Conservation (phyloP, 2,113 vertebrate species). For the Glaucidium brasilianum region DNA sequence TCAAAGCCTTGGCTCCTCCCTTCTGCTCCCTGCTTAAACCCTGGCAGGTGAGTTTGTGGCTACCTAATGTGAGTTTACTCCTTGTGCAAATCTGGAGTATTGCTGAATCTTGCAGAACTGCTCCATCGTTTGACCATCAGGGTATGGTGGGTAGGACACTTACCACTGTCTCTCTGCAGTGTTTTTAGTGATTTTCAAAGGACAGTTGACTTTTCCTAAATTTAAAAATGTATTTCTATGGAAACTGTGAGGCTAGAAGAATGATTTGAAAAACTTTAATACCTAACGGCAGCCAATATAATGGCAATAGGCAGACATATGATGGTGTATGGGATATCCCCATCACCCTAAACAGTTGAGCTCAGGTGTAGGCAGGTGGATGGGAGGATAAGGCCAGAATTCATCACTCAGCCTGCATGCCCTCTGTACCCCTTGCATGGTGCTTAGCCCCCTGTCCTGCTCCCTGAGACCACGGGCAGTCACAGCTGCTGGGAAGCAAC, state of each 20-base stretch:
- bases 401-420: not conserved
- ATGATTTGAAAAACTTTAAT: not conserved
- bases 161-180: not conserved
- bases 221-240: slow-evolving; percentile 36
- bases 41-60: not conserved
- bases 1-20: not conserved
- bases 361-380: not conserved
- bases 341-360: not conserved
- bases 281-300: not conserved
- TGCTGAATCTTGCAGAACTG: not conserved
- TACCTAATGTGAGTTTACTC: not conserved
- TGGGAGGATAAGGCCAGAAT: not conserved
- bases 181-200: not conserved
- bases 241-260: slow-evolving; percentile 13
- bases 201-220: slow-evolving; percentile 18
- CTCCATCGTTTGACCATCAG: not conserved
- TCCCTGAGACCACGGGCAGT: not conserved
- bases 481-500: not conserved
- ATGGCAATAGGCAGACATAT: not conserved
- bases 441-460: not conserved
- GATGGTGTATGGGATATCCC: not conserved
- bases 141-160: not conserved
- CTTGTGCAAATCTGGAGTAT: not conserved
- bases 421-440: not conserved
- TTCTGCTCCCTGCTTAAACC: not conserved